A percentile compares a stretch with the other conserved stretches of the same genome.
phyloP scores from a whole-genome alignment of 2,888 invertebrate species.

The Apotomis turbidana region DNA sequence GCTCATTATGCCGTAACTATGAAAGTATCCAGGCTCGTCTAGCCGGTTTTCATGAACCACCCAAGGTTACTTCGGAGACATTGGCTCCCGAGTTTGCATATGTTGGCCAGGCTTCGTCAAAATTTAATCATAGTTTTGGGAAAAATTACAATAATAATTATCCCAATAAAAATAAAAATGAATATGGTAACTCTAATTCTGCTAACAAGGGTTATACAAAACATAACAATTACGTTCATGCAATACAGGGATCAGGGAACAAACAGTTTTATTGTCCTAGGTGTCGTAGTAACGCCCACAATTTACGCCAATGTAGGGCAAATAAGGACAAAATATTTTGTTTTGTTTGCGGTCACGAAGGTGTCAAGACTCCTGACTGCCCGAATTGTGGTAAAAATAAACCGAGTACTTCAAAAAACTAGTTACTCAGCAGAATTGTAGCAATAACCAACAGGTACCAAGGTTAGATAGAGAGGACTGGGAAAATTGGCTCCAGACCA shows the following conservation, averaged over 20 bases:
- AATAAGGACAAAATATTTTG: slow-evolving; percentile 1
- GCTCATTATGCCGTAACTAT: not conserved
- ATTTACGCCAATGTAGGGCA: slow-evolving; percentile 6
- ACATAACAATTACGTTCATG: slow-evolving; percentile 4
- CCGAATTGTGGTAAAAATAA: slow-evolving; percentile 1
- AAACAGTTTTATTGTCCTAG: not conserved
- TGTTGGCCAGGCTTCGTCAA: too few species aligned
- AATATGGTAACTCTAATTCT: not conserved
- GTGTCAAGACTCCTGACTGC: slow-evolving; percentile 6
- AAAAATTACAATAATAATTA: not conserved
- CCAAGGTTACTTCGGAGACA: too few species aligned
- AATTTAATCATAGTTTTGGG: too few species aligned
- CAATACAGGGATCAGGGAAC: not conserved
- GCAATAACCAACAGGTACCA: too few species aligned
- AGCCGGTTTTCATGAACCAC: not conserved
- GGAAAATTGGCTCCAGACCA: not conserved
- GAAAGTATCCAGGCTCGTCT: too few species aligned
- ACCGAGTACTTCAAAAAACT: slow-evolving; percentile 9
- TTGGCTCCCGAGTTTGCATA: too few species aligned
- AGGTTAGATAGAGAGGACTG: slow-evolving; percentile 4
- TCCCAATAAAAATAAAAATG: slow-evolving; percentile 1
- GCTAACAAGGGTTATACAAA: not conserved
- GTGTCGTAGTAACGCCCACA: slow-evolving; percentile 7
- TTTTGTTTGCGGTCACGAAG: slow-evolving; percentile 10
- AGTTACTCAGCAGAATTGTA: not conserved